Conservation (phyloP, 2,888 invertebrate species). For the Parelbella ahira region DNA sequence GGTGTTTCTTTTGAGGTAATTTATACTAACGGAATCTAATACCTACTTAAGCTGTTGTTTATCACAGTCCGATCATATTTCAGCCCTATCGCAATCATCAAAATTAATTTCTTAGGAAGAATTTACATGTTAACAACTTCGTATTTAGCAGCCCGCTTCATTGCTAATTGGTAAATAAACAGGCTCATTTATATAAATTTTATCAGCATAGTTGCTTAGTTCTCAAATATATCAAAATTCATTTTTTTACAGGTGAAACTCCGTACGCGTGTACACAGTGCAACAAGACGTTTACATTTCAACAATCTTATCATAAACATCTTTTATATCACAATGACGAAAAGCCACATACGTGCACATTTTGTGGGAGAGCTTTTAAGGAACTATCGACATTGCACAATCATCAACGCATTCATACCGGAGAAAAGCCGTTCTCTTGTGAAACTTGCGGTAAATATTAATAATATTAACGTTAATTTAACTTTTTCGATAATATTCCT, state of each 20-base stretch:
- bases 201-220: no score
- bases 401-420: constrained; percentile 91
- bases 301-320: constrained; percentile 94
- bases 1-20: constrained; percentile 69
- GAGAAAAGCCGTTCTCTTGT: constrained; percentile 92
- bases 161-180: constrained; percentile 13
- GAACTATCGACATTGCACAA: constrained; percentile 93
- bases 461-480: constrained; percentile 1
- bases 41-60: no score
- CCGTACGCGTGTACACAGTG: constrained; percentile 91
- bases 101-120: constrained; percentile 7
- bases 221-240: no score
- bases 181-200: not conserved
- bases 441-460: constrained; percentile 88
- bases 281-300: constrained; percentile 92
- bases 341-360: constrained; percentile 87
- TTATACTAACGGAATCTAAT: constrained; percentile 59
- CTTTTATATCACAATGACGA: constrained; percentile 92
- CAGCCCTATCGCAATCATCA: constrained; percentile 11
- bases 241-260: constrained; percentile 94
- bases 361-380: constrained; percentile 91
- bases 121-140: constrained; percentile 20
- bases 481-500: not conserved
- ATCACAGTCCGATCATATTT: not conserved
- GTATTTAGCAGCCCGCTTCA: constrained; percentile 12